Evolutionary conservation across 2,113 vertebrate species (phyloP).

Genomic region (Aegithalos caudatus): DNA sequence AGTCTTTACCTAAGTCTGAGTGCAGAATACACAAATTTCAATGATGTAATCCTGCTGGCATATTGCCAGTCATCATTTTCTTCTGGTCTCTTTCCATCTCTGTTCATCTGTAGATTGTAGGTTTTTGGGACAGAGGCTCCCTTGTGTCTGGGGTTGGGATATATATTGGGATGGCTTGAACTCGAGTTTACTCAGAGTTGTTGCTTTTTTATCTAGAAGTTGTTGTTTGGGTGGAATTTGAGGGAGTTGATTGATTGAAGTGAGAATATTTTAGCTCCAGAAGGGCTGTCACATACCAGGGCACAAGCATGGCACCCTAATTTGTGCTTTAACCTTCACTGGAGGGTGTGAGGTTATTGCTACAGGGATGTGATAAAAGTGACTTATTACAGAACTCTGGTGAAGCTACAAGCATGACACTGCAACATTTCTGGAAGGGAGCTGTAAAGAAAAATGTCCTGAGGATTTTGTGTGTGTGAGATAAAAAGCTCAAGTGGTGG

Average conservation of each 20-base stretch:
- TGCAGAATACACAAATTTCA: neutral
- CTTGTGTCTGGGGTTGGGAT: rapidly evolving
- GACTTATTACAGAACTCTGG: neutral
- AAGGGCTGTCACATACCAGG: neutral
- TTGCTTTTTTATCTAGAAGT: neutral
- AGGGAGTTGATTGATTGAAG: neutral
- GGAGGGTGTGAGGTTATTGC: neutral
- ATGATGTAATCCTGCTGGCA: neutral
- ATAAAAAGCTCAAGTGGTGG: neutral
- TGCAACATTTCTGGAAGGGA: neutral
- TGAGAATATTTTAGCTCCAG: neutral
- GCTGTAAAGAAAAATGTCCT: neutral
- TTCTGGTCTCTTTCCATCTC: neutral
- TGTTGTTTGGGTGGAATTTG: neutral
- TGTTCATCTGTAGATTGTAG: neutral
- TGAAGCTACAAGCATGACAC: neutral
- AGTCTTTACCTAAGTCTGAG: neutral
- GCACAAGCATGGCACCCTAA: neutral
- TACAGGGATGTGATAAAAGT: neutral
- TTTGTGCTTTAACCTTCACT: neutral
- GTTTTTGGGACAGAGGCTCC: neutral
- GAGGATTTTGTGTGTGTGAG: neutral
- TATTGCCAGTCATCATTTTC: neutral
- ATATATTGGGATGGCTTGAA: neutral
- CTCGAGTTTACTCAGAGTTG: neutral